These are phyloP conservation scores for Campoletis sonorensis DNA, from an alignment of 1,140 invertebrate species.

Conservation along the genomic window DNA sequence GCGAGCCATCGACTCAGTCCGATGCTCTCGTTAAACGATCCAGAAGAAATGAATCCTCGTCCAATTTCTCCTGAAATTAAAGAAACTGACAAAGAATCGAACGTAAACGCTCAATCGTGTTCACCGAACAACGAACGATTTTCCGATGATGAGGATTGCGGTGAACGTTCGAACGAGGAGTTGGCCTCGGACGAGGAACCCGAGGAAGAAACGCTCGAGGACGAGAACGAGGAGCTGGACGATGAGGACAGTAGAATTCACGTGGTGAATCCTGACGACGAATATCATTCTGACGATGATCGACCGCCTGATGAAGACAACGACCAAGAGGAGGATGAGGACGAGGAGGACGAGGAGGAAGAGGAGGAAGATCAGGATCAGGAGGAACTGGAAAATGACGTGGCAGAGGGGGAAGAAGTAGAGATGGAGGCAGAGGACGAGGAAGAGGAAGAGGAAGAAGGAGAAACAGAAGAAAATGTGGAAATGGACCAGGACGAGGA, in stretches of 20 bases:
- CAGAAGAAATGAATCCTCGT: neutral
- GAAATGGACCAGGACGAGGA: conserved; percentile 46
- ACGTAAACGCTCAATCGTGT: neutral
- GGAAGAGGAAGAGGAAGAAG: conserved; percentile 41
- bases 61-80: neutral
- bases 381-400: conserved; percentile 44
- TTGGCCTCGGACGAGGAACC: conserved; percentile 42
- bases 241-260: conserved; percentile 48
- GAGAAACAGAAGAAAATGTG: conserved; percentile 37
- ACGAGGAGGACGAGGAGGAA: conserved; percentile 50
- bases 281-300: conserved; percentile 36
- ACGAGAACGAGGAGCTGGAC: conserved; percentile 49
- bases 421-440: conserved; percentile 52
- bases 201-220: conserved; percentile 31
- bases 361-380: conserved; percentile 52
- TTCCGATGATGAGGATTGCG: conserved; percentile 47
- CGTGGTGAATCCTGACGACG: conserved; percentile 41
- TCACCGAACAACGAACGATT: neutral
- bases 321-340: conserved; percentile 54
- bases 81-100: neutral
- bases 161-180: conserved; percentile 42
- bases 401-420: conserved; percentile 46
- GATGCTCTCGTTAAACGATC: conserved; percentile 56
- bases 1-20: conserved; percentile 64
- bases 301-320: conserved; percentile 48